Evolutionary conservation across 1,140 invertebrate species (phyloP).

Genomic region (Stenopsyche tienmushanensis): DNA sequence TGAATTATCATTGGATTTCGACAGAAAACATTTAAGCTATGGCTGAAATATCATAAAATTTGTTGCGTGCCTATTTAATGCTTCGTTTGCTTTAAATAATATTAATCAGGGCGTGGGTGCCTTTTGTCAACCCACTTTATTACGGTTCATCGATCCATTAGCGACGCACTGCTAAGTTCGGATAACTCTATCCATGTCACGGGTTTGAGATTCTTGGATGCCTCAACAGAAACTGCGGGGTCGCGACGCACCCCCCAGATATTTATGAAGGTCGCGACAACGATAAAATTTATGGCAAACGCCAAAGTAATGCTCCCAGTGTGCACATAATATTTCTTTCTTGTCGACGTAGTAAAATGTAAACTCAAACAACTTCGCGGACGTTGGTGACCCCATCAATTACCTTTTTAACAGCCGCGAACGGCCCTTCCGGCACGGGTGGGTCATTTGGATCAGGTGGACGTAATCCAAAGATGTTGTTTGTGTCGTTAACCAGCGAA

Average conservation of each 20-base stretch:
- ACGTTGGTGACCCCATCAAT: too few relatives aligned
- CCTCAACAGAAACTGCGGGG: background rate
- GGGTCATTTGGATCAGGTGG: too few relatives aligned
- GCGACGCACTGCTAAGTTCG: background rate
- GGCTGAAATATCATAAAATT: too few relatives aligned
- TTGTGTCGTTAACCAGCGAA: too few relatives aligned
- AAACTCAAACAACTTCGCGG: too few relatives aligned
- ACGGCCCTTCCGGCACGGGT: background rate
- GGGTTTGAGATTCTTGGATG: background rate
- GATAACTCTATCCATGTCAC: background rate
- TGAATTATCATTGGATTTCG: too few relatives aligned
- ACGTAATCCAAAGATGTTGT: too few relatives aligned
- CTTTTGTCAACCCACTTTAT: background rate
- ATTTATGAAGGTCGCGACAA: background rate
- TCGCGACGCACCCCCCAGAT: background rate
- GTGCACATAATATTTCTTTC: background rate
- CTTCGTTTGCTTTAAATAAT: background rate
- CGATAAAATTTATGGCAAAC: background rate
- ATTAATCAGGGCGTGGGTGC: background rate
- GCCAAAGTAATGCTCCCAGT: too few relatives aligned
- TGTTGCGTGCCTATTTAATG: background rate
- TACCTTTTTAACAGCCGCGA: too few relatives aligned
- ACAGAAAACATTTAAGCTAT: too few relatives aligned
- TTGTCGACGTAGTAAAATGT: too few relatives aligned
- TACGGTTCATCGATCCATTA: background rate